Conservation (phyloP, 2,113 vertebrate genomes). For the Oreotrochilus melanogaster region DNA sequence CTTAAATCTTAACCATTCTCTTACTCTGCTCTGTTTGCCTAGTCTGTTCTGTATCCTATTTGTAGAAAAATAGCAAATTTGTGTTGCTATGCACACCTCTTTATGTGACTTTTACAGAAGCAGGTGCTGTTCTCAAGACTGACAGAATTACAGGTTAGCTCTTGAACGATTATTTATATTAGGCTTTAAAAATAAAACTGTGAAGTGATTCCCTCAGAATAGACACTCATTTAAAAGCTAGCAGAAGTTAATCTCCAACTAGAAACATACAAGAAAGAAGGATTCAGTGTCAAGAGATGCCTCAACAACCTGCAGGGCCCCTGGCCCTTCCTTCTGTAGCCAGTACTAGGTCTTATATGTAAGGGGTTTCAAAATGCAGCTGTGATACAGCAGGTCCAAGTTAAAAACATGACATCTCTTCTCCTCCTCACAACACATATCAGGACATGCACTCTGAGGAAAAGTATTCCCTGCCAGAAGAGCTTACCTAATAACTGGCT, state of each 20-base stretch:
- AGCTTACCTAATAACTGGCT: not conserved
- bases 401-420: not conserved
- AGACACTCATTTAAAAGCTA: not conserved
- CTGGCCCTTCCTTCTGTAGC: not conserved
- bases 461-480: not conserved
- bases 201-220: not conserved
- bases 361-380: not conserved
- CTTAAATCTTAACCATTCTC: not conserved
- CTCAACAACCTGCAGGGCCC: not conserved
- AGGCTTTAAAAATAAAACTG: not conserved
- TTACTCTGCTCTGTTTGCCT: not conserved
- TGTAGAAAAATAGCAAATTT: too few species aligned
- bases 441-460: not conserved
- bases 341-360: not conserved
- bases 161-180: rapidly evolving
- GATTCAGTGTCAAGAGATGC: not conserved
- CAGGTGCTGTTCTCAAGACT: not conserved
- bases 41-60: not conserved
- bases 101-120: not conserved
- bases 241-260: not conserved
- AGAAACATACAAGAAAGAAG: not conserved
- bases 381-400: not conserved
- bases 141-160: not conserved
- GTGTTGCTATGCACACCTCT: not conserved
- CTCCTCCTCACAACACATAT: not conserved